Conservation (phyloP, 2,113 vertebrate species). For the Athene noctua region DNA sequence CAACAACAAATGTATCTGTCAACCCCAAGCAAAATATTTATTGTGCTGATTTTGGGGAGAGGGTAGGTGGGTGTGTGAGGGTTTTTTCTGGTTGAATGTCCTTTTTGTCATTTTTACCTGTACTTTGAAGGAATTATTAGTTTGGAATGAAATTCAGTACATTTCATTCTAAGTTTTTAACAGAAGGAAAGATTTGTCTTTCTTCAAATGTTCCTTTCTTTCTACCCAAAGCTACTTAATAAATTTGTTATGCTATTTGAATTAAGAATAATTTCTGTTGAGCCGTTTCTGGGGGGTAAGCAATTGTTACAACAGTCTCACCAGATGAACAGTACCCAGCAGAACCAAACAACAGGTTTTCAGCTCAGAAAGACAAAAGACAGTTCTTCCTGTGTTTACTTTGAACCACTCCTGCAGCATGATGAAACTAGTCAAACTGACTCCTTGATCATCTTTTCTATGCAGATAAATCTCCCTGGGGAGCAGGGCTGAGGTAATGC, state of each 20-base stretch:
- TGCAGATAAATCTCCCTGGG: background rate
- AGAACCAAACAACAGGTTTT: background rate
- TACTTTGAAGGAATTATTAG: background rate
- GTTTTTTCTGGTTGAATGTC: background rate
- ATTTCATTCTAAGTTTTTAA: background rate
- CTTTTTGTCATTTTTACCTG: background rate
- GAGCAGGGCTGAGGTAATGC: background rate
- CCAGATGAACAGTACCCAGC: background rate
- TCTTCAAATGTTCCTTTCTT: background rate
- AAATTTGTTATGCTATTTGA: background rate
- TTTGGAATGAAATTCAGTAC: background rate
- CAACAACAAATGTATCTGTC: background rate
- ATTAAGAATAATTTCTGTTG: background rate
- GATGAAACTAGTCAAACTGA: background rate
- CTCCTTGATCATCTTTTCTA: background rate
- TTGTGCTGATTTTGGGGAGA: fast-evolving
- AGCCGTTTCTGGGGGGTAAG: background rate
- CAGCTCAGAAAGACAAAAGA: background rate
- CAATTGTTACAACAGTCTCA: background rate
- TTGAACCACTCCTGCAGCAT: background rate
- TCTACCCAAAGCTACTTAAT: background rate
- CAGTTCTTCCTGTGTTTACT: background rate
- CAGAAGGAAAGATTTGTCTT: background rate
- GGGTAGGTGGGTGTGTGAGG: fast-evolving
- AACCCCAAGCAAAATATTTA: background rate